A percentile compares a stretch with the other conserved stretches of the same genome.
Evolutionary conservation across 2,797 vertebrate species (phyloP).

Genomic region (Oreonectes daqikongensis): DNA sequence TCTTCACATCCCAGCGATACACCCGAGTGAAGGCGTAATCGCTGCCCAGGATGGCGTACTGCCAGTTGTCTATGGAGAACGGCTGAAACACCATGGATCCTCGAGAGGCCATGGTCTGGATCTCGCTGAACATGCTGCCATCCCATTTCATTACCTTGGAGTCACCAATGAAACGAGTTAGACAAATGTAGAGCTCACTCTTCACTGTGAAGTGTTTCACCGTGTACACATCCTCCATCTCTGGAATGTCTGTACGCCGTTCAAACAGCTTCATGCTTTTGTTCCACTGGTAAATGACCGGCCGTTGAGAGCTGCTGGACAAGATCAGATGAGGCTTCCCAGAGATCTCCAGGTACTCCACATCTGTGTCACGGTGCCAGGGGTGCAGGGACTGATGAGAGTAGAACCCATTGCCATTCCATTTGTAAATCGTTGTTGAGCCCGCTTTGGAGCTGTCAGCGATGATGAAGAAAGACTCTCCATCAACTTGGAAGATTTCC

Average conservation of each 20-base stretch:
- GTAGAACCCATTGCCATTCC: slow-evolving; percentile 98
- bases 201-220: slow-evolving; percentile 95
- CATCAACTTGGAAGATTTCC: slow-evolving; percentile 92
- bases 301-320: slow-evolving; percentile 95
- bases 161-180: slow-evolving; percentile 97
- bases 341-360: slow-evolving; percentile 93
- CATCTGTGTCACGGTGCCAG: slow-evolving; percentile 97
- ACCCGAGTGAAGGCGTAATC: slow-evolving; percentile 98
- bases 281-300: slow-evolving; percentile 97
- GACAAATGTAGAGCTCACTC: slow-evolving; percentile 89
- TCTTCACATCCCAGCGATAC: slow-evolving; percentile 93
- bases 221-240: slow-evolving; percentile 95
- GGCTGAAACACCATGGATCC: slow-evolving; percentile 98
- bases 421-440: slow-evolving; percentile 95
- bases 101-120: slow-evolving; percentile 94
- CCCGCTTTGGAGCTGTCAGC: slow-evolving; percentile 98
- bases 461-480: slow-evolving; percentile 91
- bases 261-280: slow-evolving; percentile 86
- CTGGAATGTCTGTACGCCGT: slow-evolving; percentile 92
- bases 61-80: slow-evolving; percentile 88
- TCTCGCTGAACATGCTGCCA: slow-evolving; percentile 88
- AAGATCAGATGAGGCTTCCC: slow-evolving; percentile 92
- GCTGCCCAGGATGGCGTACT: slow-evolving; percentile 95
- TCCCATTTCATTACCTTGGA: slow-evolving; percentile 98
- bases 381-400: slow-evolving; percentile 94